Evolutionary conservation across 2,797 vertebrate species (phyloP).

Genomic region (Myotis planiceps): DNA sequence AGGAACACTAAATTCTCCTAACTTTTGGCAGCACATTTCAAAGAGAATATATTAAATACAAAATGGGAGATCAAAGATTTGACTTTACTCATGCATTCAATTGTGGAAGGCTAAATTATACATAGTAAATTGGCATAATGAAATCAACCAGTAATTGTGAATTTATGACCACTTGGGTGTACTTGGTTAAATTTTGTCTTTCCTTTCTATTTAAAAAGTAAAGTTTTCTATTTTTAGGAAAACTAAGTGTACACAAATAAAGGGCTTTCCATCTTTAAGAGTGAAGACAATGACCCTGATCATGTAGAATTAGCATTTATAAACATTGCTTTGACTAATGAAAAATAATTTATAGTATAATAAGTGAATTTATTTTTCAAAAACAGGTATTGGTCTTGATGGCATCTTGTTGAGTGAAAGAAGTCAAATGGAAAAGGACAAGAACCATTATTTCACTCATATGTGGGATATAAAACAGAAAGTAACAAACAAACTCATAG

Average conservation of each 20-base stretch:
- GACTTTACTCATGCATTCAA: conserved; percentile 19
- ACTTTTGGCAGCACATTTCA: conserved; percentile 52
- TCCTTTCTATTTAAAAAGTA: not conserved
- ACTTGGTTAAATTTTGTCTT: not conserved
- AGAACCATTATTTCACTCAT: not conserved
- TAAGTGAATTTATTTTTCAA: not conserved
- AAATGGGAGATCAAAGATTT: conserved; percentile 18
- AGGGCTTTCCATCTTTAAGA: not conserved
- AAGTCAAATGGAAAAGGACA: not conserved
- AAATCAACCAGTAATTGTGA: not conserved
- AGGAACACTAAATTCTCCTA: conserved; percentile 55
- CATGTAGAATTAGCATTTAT: not conserved
- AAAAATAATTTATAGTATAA: not conserved
- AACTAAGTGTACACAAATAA: not conserved
- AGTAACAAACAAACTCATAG: not conserved
- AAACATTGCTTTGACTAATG: not conserved
- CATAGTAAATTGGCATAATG: not conserved
- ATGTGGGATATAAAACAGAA: not conserved
- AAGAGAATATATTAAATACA: conserved; percentile 50
- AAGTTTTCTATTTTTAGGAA: not conserved
- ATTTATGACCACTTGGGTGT: not conserved
- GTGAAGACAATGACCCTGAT: not conserved
- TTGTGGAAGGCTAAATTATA: not conserved
- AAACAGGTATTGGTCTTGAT: not conserved
- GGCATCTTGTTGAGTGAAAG: not conserved